Evolutionary conservation across 1,140 invertebrate genomes (phyloP), one percentile per base, ranked within the genome.

Genomic region (Mizuhopecten yessoensis): DNA sequence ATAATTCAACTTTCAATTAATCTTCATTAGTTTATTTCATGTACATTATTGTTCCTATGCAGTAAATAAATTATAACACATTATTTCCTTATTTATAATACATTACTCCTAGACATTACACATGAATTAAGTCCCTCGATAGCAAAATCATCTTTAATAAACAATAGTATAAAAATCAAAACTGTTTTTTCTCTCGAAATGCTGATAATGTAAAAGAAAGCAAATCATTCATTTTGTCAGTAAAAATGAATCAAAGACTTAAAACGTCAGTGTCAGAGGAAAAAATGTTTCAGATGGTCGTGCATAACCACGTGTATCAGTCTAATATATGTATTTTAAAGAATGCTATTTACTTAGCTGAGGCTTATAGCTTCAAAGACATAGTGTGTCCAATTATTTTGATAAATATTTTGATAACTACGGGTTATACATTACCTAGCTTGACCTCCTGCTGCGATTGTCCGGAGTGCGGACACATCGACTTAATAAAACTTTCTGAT

Each of bases 381-480:
- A 13, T 5, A 29, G 57, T 75, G n/a, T 75, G 57, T 75, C 57
- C 57, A 75, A 75, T 75, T 75, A 75, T 29, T 75, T 29, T 75
- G 57, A 75, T 75, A 75, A 75, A 75, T 75, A 75, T 75, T 75
- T 75, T 75, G 57, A 75, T 75, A 75, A 75, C 57, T 75, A 75
- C 57, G 57, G 57, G 57, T 75, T n/a, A 75, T 75, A 1, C 57
- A 75, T 75, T 75, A 75, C 57, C 57, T 75, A 75, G 57, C 23
- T 75, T 75, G 57, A 75, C 57, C 57, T 29, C 57, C 57, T 29
- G 57, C 57, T 75, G 57, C 29, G 23, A 29, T 29, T 75, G 57
- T n/a, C 57, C 57, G 57, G 57, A 75, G 57, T 17, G 29, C 29
- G 57, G 57, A 75, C 57, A 75, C 17, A 75, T 29, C 57, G 57